These are phyloP conservation scores for Anarhynchus alexandrinus DNA, from an alignment of 2,113 vertebrate species.

Conservation along the genomic window DNA sequence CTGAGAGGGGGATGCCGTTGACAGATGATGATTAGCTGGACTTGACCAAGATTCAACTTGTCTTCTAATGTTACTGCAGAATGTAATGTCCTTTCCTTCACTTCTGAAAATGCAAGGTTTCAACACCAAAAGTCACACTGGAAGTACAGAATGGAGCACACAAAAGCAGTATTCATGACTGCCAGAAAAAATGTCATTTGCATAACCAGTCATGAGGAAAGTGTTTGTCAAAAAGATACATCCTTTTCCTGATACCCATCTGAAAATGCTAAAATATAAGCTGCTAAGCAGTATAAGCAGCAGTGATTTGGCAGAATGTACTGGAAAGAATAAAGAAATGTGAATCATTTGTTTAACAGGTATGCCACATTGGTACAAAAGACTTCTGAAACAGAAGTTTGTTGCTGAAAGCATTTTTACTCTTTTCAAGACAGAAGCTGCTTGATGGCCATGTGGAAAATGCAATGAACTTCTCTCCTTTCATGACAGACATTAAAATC, in stretches of 20 bases:
- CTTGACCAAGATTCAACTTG: neutral
- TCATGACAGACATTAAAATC: neutral
- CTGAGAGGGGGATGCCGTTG: neutral
- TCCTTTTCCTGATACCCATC: neutral
- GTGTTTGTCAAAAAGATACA: neutral
- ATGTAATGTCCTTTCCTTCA: neutral
- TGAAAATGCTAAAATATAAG: conserved; percentile 1
- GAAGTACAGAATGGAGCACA: neutral
- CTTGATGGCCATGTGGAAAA: neutral
- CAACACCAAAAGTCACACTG: neutral
- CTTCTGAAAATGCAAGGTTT: neutral
- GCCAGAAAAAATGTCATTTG: neutral
- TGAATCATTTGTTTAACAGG: neutral
- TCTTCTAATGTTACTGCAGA: neutral
- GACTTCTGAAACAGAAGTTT: neutral
- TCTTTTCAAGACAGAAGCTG: neutral
- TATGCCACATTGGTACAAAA: neutral
- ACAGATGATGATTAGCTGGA: neutral
- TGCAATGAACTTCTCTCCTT: neutral
- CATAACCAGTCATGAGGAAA: neutral
- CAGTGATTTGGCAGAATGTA: neutral
- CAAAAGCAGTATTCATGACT: neutral
- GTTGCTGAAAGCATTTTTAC: neutral
- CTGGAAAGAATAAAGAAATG: neutral
- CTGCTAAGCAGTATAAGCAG: neutral